Base-by-base conservation (phyloP, 2,113 vertebrate genomes). In the Aegypius monachus region DNA sequence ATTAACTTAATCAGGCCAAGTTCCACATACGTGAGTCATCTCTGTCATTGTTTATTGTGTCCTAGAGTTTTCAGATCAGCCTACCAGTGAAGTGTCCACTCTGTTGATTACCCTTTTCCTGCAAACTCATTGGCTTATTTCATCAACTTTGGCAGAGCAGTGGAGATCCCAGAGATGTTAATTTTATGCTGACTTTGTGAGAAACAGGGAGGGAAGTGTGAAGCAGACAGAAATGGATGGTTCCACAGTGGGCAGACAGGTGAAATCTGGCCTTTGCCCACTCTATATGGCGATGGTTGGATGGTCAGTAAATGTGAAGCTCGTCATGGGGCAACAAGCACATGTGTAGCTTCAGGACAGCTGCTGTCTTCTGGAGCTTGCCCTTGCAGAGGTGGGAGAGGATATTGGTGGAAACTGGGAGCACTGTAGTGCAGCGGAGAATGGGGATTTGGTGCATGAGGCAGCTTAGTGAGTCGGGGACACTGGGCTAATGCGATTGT, bases 21-120 rank as follows among this genome's bases (percentile, higher is more conserved):
- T 73, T 90, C 26, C 62, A 23, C 0, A 0, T 52, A 55, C 0
- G 2, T 29, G 27, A 2, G 0, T 77, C 21, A 42, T 52, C 32
- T 66, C 45, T 7, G 2, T 67, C 13, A 25, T 42, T 61, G 27
- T 80, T 82, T 25, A 32, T 43, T 43, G 27, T 3, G 6, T 65
- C 8, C 34, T 15, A 34, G 38, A 45, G 12, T 81, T 88, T 85
- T 96, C 62, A 90, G 52, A 50, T 82, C 29, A 82, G 38, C 8
- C 36, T 62, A 32, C 42, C 31, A 42, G 21, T 14, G 42, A 58
- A 75, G 12, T 34, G 36, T 13, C 23, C 6, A 13, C 16, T 71
- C 77, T n/a, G 9, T 79, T 36, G 34, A 36, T 79, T 86, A 32
- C 12, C 7, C 0, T 10, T 90, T 88, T 95, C 38, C 32, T 82